Evolutionary conservation across 2,113 vertebrate genomes (phyloP), one percentile per base, ranked within the genome.

Genomic region (Ictalurus punctatus): DNA sequence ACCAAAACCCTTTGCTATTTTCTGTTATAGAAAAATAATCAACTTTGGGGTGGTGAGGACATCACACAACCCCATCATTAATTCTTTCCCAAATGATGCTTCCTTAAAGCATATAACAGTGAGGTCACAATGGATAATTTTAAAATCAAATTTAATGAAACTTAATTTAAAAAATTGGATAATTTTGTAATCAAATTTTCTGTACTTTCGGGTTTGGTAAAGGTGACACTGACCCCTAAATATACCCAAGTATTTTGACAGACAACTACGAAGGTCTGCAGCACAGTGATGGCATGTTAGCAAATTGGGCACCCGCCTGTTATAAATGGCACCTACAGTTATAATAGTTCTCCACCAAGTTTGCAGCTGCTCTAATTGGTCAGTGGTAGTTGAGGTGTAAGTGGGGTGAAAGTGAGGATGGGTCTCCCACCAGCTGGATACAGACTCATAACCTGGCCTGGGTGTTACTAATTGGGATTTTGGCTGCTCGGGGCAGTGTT

Each of bases 401-500:
- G 82, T 17, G 37, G 56, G 56, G 30, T 83, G 56, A 76, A 67
- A 79, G 74, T 84, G 81, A 40, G 56, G 54, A 67, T 10, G 30
- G 83, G 74, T 61, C 59, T 63, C 61, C 71, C 65, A 85, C 34
- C 76, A 82, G 85, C 87, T 89, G 87, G 67, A 76, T 73, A 69
- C 87, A 76, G 84, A 84, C 56, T 58, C 86, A 52, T 27, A 44
- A 61, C 34, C 30, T 27, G 34, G 73, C 23, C 37, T 17, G 27
- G 84, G 48, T 58, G 85, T 34, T 34, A 74, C 84, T 91, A 92
- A 91, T 89, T 91, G 88, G 88, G 56, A 84, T 86, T 59, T 40
- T 63, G 48, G 59, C 69, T 67, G 65, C 52, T 88, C 6, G 30
- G 74, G 52, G 52, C 83, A 89, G 76, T 90, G 87, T 88, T 56